These are phyloP conservation scores for Ylistrum balloti DNA, from an alignment of 1,140 invertebrate genomes.

Conservation along the genomic window DNA sequence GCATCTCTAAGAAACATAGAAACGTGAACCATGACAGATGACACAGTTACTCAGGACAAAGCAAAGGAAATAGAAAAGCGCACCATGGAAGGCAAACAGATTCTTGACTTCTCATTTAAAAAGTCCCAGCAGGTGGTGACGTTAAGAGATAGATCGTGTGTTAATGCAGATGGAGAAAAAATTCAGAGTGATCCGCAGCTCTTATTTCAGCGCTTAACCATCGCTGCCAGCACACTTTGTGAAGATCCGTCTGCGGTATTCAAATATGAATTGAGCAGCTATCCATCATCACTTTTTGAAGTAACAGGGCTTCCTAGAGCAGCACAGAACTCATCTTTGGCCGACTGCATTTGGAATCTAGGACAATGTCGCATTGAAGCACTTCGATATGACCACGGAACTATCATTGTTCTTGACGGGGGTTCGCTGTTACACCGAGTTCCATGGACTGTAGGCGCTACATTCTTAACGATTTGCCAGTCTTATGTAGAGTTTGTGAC, in stretches of 20 bases:
- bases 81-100: slow-evolving; percentile 52
- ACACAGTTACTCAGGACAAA: slow-evolving; percentile 55
- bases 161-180: slow-evolving; percentile 48
- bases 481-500: too few relatives aligned
- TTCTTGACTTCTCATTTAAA: slow-evolving; percentile 52
- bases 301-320: slow-evolving; percentile 48
- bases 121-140: slow-evolving; percentile 57
- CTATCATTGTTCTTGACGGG: too few relatives aligned
- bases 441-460: too few relatives aligned
- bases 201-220: slow-evolving; percentile 63
- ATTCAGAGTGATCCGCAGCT: slow-evolving; percentile 62
- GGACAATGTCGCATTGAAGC: too few relatives aligned
- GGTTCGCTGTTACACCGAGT: too few relatives aligned
- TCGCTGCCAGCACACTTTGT: slow-evolving; percentile 25
- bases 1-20: too few relatives aligned
- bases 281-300: slow-evolving; percentile 65
- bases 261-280: slow-evolving; percentile 58
- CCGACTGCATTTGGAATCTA: too few relatives aligned
- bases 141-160: slow-evolving; percentile 42
- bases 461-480: too few relatives aligned
- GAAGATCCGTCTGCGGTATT: slow-evolving; percentile 52
- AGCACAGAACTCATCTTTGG: too few relatives aligned
- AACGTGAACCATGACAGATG: background rate
- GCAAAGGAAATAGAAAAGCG: slow-evolving; percentile 53
- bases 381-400: too few relatives aligned